Base-by-base conservation (phyloP, 2,888 invertebrate species). In the Nysson spinosus region DNA sequence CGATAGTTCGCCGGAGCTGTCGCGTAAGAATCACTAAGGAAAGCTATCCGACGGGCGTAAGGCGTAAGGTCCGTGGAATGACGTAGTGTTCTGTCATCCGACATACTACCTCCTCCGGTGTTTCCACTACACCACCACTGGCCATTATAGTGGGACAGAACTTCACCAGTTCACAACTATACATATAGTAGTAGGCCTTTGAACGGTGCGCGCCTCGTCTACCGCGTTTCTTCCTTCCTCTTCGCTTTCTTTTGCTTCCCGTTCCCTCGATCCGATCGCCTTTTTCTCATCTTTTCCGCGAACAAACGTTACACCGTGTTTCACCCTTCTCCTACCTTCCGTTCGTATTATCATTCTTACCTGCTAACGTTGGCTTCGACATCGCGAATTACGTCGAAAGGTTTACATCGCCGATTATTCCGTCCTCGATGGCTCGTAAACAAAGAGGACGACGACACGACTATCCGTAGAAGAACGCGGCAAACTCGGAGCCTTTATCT, bases 61-160 rank as follows among this genome's bases (percentile, higher is more conserved):
- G 69, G 57, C 51, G 69, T 64, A 68, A 37, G 55, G 64, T 30
- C 75, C 32, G 69, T 61, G 69, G 73, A 79, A 77, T 78, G 71
- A 79, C 78, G 78, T 69, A 76, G 77, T 72, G 68, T 77, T 72
- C 77, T 73, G 76, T 80, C 78, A 77, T 76, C 72, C 64, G 61
- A 22, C 72, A 55, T 69, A 62, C 68, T 77, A 71, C 68, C 70
- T 70, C 72, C 49, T 63, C 60, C 69, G 54, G 51, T 37, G 55
- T 60, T 61, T 70, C 70, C 58, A 56, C 72, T 74, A 72, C n/a
- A n/a, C 63, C 60, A 39, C 71, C 63, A 54, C 56, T 43, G 70
- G 71, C 68, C 64, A 70, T 73, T 77, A 76, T 75, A 74, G 76
- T 72, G 75, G 72, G 65, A 72, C 72, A 77, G 56, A 61, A 75